phyloP scores from a whole-genome alignment of 64 coral and sea anemone genomes.

The Stylophora pistillata region DNA sequence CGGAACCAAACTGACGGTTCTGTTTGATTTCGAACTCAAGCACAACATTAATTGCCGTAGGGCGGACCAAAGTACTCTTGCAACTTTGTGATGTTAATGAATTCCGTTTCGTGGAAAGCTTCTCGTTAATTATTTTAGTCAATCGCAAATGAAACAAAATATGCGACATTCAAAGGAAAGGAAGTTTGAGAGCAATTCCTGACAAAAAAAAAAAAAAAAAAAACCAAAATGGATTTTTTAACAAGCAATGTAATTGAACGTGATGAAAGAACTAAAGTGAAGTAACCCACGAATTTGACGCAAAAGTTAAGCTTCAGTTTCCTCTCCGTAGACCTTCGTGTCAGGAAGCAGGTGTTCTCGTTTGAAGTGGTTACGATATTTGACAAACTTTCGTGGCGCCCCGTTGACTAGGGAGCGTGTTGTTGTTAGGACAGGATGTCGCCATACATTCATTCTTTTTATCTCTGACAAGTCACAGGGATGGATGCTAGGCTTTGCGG shows the following conservation, averaged over 20 bases:
- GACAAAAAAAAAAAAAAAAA: neutral
- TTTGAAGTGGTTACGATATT: constrained; percentile 3
- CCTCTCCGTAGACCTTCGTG: neutral
- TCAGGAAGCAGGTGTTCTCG: neutral
- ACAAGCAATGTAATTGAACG: neutral
- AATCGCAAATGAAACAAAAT: neutral
- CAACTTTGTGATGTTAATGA: neutral
- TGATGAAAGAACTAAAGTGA: neutral
- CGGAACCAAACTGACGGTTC: neutral
- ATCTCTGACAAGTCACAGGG: neutral
- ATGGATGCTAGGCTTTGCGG: neutral
- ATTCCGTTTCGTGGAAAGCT: neutral
- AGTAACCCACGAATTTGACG: neutral
- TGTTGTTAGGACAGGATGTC: constrained; percentile 18
- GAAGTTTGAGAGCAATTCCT: neutral
- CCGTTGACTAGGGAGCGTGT: neutral
- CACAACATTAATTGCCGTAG: neutral
- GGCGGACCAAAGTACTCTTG: neutral
- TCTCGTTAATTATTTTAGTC: neutral
- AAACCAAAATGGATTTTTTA: neutral
- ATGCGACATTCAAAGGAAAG: neutral
- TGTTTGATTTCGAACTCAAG: neutral
- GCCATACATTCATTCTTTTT: neutral
- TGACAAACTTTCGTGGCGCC: constrained; percentile 12
- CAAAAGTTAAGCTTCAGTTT: neutral